A percentile compares a stretch with the other conserved stretches of the same genome.
phyloP scores from a whole-genome alignment of 1,140 invertebrate genomes.

The Cyclargus thomasi region DNA sequence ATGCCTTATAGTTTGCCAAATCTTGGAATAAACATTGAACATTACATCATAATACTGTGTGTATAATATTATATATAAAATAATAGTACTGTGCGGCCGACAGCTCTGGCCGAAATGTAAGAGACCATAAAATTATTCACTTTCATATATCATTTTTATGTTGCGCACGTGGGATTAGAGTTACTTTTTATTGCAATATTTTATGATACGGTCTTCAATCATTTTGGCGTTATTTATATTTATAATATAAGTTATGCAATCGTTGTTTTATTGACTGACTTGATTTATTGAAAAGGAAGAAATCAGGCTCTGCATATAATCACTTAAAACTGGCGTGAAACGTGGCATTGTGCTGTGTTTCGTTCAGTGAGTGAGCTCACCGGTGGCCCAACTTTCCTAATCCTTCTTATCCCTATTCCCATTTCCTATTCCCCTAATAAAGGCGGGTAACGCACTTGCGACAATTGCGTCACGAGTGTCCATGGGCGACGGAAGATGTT shows the following conservation, averaged over 20 bases:
- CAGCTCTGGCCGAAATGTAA: not conserved
- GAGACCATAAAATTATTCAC: slow-evolving; percentile 8
- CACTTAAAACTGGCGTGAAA: too few relatives aligned
- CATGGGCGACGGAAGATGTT: too few relatives aligned
- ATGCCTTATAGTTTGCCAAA: too few relatives aligned
- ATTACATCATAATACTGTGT: not conserved
- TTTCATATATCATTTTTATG: slow-evolving; percentile 8
- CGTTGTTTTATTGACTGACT: not conserved
- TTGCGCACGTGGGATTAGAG: not conserved
- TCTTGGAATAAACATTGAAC: not conserved
- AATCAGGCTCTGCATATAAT: too few relatives aligned
- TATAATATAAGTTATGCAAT: not conserved
- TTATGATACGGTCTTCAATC: not conserved
- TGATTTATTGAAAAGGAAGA: not conserved
- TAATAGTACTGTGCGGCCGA: not conserved
- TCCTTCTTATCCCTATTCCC: too few relatives aligned
- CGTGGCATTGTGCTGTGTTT: too few relatives aligned
- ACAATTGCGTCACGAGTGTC: too few relatives aligned
- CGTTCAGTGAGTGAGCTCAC: too few relatives aligned
- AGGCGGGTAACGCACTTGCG: too few relatives aligned
- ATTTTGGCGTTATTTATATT: not conserved
- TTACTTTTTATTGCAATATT: not conserved
- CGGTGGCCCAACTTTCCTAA: too few relatives aligned
- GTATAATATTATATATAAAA: too few relatives aligned
- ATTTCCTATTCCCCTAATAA: too few relatives aligned